Percentiles rank a stretch among this genome's conserved stretches.
Evolutionary conservation across 2,797 vertebrate species (phyloP).

Genomic region (Sebastes dallii): DNA sequence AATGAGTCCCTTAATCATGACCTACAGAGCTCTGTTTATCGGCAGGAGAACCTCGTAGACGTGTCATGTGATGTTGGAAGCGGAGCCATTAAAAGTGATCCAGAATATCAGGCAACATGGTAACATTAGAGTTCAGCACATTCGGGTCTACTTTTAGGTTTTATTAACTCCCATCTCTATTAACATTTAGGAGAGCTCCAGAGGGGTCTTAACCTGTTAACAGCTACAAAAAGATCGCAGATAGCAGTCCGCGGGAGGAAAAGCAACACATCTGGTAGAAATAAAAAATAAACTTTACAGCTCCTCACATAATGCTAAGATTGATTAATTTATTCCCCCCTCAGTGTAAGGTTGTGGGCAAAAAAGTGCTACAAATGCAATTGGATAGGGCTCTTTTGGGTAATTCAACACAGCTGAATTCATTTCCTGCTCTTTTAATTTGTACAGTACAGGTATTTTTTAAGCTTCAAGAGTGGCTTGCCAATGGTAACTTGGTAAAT

Average conservation of each 20-base stretch:
- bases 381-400: neutral
- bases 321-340: neutral
- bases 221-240: neutral
- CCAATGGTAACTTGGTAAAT: neutral
- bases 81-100: neutral
- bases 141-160: neutral
- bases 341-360: neutral
- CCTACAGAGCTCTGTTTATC: conserved; percentile 50
- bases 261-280: neutral
- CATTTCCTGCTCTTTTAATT: neutral
- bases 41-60: neutral
- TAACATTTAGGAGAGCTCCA: neutral
- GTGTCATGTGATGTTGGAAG: neutral
- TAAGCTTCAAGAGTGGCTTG: neutral
- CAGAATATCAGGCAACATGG: neutral
- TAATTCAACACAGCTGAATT: neutral
- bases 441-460: neutral
- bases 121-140: neutral
- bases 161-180: neutral
- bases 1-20: conserved; percentile 66
- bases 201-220: neutral
- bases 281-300: neutral
- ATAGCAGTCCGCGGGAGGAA: neutral
- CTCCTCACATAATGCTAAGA: neutral
- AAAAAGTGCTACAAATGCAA: neutral